Evolutionary conservation across 2,888 invertebrate genomes (phyloP), one percentile per base, ranked within the genome.

Genomic region (Leucophenga montana): DNA sequence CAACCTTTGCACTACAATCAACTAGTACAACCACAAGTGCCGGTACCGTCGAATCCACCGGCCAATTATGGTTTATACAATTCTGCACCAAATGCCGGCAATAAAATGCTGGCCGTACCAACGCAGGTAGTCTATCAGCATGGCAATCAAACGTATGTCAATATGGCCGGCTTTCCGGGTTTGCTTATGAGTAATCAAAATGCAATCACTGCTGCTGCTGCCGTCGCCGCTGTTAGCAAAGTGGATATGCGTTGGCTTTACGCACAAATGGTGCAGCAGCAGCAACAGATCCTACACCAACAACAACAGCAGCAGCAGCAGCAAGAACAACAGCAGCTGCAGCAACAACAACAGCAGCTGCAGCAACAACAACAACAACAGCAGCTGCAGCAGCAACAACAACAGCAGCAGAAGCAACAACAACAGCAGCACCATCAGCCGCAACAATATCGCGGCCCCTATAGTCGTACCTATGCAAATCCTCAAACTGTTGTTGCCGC

Each of bases 401-500:
- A 33, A 3, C 33, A 33, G 33, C 33, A 5, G 3, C 33, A 33
- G 4, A 3, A 33, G 3, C 33, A 33, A 5, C 33, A 33, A 3
- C 33, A 54, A 6, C 54, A 54, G 54, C 54, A 33, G 33, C 33
- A 33, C 4, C 33, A 56, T 13, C 56, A 56, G 8, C 56, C 22
- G 18, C 56, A 56, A 56, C 61, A 61, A 39, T 64, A 46, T 27
- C 62, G 62, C 44, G 62, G 62, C 11, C 62, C 62, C 5, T 33
- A 46, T 13, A 64, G 62, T n/a, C 62, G 46, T 14, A 13, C 62
- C 8, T 46, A 64, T 61, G 39, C 39, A 39, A 39, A 39, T 39
- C 9, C 39, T 8, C 39, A 39, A 8, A 39, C 39, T 39, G 39
- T 11, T 39, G 9, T 8, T 3, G 39, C 39, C 39, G 39, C 39